Conservation (phyloP, 1,140 invertebrate species). For the Formica exsecta region DNA sequence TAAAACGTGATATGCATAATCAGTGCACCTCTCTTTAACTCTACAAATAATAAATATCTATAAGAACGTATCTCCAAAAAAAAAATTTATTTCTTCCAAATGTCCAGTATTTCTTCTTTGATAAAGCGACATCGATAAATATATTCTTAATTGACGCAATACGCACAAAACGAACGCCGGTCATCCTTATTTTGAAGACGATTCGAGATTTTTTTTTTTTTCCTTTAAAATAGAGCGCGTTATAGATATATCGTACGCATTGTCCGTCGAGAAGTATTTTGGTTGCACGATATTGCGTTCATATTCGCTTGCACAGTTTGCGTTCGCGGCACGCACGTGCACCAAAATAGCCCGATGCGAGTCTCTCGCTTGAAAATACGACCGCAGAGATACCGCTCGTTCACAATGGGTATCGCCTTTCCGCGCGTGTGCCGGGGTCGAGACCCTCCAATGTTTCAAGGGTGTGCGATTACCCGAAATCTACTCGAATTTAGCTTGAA, state of each 20-base stretch:
- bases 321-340: constrained; percentile 27
- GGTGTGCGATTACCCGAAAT: constrained; percentile 32
- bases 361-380: constrained; percentile 53
- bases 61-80: background rate
- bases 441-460: constrained; percentile 12
- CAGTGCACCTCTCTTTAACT: background rate
- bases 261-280: constrained; percentile 26
- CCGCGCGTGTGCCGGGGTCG: constrained; percentile 29
- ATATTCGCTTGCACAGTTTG: background rate
- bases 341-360: constrained; percentile 53
- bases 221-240: background rate
- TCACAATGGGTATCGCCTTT: constrained; percentile 41
- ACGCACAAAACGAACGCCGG: too few species aligned
- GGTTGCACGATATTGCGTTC: constrained; percentile 13
- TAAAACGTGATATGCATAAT: background rate
- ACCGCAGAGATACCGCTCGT: constrained; percentile 29
- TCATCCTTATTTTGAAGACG: background rate
- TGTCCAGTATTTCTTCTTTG: background rate
- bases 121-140: background rate
- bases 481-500: constrained; percentile 38
- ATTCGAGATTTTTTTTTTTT: background rate
- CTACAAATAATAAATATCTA: background rate
- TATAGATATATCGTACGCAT: background rate
- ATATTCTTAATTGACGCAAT: background rate
- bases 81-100: background rate